Evolutionary conservation across 2,888 invertebrate species (phyloP), one percentile per base, ranked within the genome.

Genomic region (Trachelus troglodyta): DNA sequence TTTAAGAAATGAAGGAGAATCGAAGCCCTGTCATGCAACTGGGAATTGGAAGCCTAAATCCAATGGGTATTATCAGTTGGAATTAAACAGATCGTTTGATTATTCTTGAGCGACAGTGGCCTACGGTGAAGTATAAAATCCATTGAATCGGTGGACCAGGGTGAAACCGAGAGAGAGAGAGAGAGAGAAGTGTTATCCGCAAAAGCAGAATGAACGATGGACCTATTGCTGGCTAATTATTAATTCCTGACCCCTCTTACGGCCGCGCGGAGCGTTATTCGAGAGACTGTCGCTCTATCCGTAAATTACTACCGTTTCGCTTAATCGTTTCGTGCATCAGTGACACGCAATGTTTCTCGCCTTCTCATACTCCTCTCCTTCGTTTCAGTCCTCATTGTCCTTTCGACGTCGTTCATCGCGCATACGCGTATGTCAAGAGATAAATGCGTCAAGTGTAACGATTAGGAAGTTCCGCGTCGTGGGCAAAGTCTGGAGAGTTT

Each of bases 81-180:
- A 56, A 56, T 56, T 56, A 56, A 56, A 56, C 23, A 2, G 56
- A 56, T 15, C 56, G 56, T 56, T 56, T 56, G 56, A 56, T 23
- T 56, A 56, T 56, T 56, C 56, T 56, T 56, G 23, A 56, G 56
- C 23, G 4, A 56, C 34, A 35, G 11, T 69, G 31, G 15, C 12
- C n/a, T 35, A 37, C 73, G 69, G 76, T 75, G 75, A 76, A 81
- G 77, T 81, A 79, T 81, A 76, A 81, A 81, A 56, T 56, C 9
- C 23, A 15, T 56, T 9, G 23, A 9, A 56, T 81, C 75, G 79
- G 79, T 78, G 76, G 69, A 75, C 77, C 56, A 56, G 56, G 1
- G 2, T 75, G 76, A 69, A 40, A 73, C 75, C 33, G 40, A 69
- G 15, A 73, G 69, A 9, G 12, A 69, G 56, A 40, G 11, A 68